These are phyloP conservation scores for Cherax destructor DNA, from an alignment of 1,140 invertebrate species.

Conservation along the genomic window DNA sequence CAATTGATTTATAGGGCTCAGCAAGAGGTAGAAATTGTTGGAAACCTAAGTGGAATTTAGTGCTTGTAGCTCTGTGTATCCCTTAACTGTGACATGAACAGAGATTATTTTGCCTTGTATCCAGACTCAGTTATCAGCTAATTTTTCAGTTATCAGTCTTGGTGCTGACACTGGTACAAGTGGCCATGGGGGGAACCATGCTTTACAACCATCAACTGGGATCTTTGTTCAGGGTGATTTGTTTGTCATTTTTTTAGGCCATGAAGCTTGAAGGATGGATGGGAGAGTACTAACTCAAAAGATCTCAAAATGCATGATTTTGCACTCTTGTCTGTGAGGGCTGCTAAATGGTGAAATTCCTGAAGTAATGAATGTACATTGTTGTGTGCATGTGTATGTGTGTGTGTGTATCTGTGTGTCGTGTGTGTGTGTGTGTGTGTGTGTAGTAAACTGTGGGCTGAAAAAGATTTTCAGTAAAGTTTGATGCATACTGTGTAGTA, in stretches of 20 bases:
- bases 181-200: conserved; percentile 48
- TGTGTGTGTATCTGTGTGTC: conserved; percentile 20
- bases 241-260: conserved; percentile 40
- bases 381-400: conserved; percentile 10
- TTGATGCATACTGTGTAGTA: conserved; percentile 64
- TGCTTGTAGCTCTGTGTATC: conserved; percentile 55
- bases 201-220: conserved; percentile 55
- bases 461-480: conserved; percentile 45
- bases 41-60: conserved; percentile 39
- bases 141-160: conserved; percentile 22
- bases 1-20: conserved; percentile 42
- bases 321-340: conserved; percentile 22
- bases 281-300: conserved; percentile 45
- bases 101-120: conserved; percentile 41
- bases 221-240: conserved; percentile 52
- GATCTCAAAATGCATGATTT: conserved; percentile 55
- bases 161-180: conserved; percentile 57
- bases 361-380: conserved; percentile 5
- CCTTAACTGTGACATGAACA: conserved; percentile 23
- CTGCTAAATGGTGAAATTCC: conserved; percentile 15
- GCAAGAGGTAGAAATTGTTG: conserved; percentile 29
- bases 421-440: conserved; percentile 17
- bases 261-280: conserved; percentile 28
- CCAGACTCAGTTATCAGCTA: conserved; percentile 29
- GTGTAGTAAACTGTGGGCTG: conserved; percentile 20